Conservation (phyloP, 2,113 vertebrate species). For the Apeltes quadracus region DNA sequence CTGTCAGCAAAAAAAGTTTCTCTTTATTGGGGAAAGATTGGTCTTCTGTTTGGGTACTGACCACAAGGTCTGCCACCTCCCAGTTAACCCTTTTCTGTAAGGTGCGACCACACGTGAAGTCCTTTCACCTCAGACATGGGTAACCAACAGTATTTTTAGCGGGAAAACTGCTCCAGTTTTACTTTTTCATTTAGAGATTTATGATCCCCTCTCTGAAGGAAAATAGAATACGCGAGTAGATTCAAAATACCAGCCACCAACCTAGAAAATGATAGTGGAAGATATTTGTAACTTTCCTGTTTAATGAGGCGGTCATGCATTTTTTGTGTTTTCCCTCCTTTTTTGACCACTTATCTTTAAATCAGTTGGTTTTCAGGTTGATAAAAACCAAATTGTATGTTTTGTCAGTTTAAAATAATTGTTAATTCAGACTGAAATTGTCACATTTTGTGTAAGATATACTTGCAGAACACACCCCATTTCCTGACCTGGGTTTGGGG, state of each 20-base stretch:
- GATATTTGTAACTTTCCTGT: slow-evolving; percentile 61
- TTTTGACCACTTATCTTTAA: slow-evolving; percentile 5
- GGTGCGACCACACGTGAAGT: slow-evolving; percentile 83
- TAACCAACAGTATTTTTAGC: slow-evolving; percentile 79
- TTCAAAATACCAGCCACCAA: slow-evolving; percentile 79
- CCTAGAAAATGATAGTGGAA: slow-evolving; percentile 69
- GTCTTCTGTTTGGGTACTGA: slow-evolving; percentile 38
- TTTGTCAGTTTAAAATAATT: neutral
- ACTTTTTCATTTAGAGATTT: slow-evolving; percentile 76
- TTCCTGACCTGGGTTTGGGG: neutral
- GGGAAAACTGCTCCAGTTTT: slow-evolving; percentile 54
- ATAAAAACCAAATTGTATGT: neutral
- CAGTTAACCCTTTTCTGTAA: slow-evolving; percentile 74
- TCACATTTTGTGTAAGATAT: neutral
- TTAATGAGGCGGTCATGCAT: slow-evolving; percentile 9
- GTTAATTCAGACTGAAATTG: neutral
- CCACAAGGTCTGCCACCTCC: slow-evolving; percentile 60
- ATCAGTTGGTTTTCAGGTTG: slow-evolving; percentile 7
- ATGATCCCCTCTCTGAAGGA: slow-evolving; percentile 65
- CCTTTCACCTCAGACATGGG: slow-evolving; percentile 70
- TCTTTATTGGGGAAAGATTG: slow-evolving; percentile 44
- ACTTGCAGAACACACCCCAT: neutral
- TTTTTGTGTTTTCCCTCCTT: neutral
- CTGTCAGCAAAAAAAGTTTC: slow-evolving; percentile 35
- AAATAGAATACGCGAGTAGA: slow-evolving; percentile 60